Percentiles rank a stretch among this genome's conserved stretches.
phyloP scores from a whole-genome alignment of 2,888 invertebrate genomes.

The Ormyrus pomaceus region DNA sequence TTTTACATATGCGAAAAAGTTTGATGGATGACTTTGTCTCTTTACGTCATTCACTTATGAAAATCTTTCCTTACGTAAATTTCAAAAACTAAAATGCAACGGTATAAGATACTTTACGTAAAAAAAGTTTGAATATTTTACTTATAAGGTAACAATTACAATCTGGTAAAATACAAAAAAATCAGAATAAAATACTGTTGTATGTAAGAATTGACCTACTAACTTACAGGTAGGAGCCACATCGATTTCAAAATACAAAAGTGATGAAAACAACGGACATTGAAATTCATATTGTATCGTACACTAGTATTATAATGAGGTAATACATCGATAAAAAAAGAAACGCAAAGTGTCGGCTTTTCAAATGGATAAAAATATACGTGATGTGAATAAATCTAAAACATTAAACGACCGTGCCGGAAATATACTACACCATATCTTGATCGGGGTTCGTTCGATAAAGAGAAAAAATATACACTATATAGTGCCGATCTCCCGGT shows the following conservation, averaged over 20 bases:
- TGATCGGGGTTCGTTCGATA: background rate
- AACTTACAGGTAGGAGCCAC: constrained; percentile 34
- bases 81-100: background rate
- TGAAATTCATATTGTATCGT: constrained; percentile 3
- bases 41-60: constrained; percentile 47
- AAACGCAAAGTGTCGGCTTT: background rate
- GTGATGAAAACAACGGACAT: constrained; percentile 13
- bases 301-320: constrained; percentile 28
- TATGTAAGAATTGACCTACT: constrained; percentile 32
- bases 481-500: constrained; percentile 35
- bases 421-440: constrained; percentile 11
- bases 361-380: background rate
- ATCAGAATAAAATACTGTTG: constrained; percentile 32
- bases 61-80: constrained; percentile 18
- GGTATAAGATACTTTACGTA: too few species aligned
- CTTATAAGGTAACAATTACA: constrained; percentile 39
- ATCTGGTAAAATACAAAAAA: constrained; percentile 37
- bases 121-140: too few species aligned
- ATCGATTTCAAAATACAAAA: constrained; percentile 38
- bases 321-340: constrained; percentile 15
- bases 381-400: constrained; percentile 7
- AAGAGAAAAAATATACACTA: constrained; percentile 30
- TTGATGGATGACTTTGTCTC: constrained; percentile 2
- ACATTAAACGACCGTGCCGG: constrained; percentile 56
- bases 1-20: too few species aligned